These are phyloP conservation scores for Callosobruchus maculatus DNA, from an alignment of 2,888 invertebrate genomes.

Conservation along the genomic window DNA sequence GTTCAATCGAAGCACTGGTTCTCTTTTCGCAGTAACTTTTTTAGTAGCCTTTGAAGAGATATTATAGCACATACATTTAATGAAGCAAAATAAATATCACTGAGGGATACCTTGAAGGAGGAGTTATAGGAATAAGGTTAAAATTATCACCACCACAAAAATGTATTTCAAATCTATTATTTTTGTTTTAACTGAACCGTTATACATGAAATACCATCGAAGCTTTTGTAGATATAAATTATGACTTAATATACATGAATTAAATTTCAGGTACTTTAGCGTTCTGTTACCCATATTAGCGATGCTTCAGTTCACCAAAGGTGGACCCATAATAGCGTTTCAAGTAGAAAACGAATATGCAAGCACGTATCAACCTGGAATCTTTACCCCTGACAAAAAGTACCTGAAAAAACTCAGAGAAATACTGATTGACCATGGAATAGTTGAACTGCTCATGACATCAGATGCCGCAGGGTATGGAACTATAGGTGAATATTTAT, in stretches of 20 bases:
- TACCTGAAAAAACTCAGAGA: slow-evolving; percentile 44
- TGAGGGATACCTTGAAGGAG: no score
- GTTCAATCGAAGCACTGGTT: no score
- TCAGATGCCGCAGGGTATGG: slow-evolving; percentile 49
- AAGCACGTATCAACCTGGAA: slow-evolving; percentile 48
- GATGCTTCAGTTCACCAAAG: slow-evolving; percentile 64
- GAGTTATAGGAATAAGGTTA: no score
- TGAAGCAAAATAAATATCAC: no score
- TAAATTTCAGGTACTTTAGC: slow-evolving; percentile 29
- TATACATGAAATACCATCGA: no score
- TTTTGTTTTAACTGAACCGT: no score
- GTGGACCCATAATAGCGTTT: slow-evolving; percentile 83
- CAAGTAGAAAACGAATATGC: slow-evolving; percentile 70
- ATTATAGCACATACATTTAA: no score
- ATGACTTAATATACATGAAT: not conserved
- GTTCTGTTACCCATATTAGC: slow-evolving; percentile 50
- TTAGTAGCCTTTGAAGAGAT: no score
- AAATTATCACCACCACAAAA: no score
- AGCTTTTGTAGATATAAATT: no score
- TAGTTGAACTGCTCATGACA: slow-evolving; percentile 52
- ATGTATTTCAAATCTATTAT: no score
- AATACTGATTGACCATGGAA: slow-evolving; percentile 39
- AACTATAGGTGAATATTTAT: slow-evolving; percentile 36
- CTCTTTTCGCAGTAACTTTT: no score
- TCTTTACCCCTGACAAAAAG: slow-evolving; percentile 27